Base-by-base conservation (phyloP, 2,797 vertebrate species). In the Anisognathus igniventris region DNA sequence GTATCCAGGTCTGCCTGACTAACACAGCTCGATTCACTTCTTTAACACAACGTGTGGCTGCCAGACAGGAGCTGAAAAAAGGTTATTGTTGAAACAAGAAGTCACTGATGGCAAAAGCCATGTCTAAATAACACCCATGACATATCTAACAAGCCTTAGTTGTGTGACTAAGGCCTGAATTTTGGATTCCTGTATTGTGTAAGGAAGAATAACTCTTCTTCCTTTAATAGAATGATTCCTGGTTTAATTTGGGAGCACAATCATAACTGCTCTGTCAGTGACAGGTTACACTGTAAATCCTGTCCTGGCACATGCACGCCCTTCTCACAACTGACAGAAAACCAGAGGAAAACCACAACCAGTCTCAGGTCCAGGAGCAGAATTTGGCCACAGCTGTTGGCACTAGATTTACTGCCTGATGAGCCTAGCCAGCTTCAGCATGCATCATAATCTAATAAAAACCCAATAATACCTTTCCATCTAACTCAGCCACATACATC, bases 371-470 rank as follows among this genome's bases (percentile, higher is more conserved):
- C 39, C 6, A 28, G 74, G 25, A 88, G 20, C 10, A 67, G 47
- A 87, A 76, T 80, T n/a, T 80, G 74, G 48, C 71, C 74, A 51
- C 35, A 67, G 48, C 67, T 51, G 28, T 54, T 91, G 58, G 57
- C 53, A 44, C 27, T 37, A 54, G 71, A 89, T 85, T 91, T 87
- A 92, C 72, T 71, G 71, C 25, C 48, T 71, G 88, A 77, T 37
- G 15, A 92, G 39, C 74, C 74, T 28, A 79, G 84, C 77, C 65
- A 92, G 45, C 65, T n/a, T 79, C 45, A 85, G 81, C 50, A 83
- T 91, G 61, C 78, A 91, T 91, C 45, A 82, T 42, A 83, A 91
- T 51, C 88, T 91, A 91, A 92, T 87, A 92, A 83, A 93, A 96
- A 50, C 31, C n/a, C 65, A 83, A 58, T 88, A 68, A 88, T 74